Conservation (phyloP, 2,113 vertebrate genomes). For the Aythya baeri region DNA sequence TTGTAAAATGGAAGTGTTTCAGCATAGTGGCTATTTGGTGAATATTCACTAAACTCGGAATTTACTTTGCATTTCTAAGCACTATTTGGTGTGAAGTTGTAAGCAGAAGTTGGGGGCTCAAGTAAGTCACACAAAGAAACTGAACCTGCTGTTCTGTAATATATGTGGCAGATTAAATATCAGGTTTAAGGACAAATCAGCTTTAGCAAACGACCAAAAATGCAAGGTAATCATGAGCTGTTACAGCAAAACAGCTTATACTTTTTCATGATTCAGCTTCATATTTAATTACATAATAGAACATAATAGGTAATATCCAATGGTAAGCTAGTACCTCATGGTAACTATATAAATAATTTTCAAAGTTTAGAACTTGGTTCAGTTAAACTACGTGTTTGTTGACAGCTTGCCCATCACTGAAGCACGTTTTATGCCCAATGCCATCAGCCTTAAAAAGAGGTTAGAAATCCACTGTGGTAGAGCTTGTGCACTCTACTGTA, state of each 20-base stretch:
- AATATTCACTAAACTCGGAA: background rate
- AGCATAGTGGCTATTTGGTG: background rate
- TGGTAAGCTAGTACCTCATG: background rate
- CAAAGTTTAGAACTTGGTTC: background rate
- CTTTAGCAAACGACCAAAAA: constrained; percentile 54
- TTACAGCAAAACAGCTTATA: background rate
- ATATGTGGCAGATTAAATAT: background rate
- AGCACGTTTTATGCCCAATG: background rate
- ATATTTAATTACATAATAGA: background rate
- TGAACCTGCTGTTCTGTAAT: constrained; percentile 13
- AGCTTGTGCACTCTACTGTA: rapidly evolving
- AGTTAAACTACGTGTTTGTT: background rate
- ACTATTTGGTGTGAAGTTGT: background rate
- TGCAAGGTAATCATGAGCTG: constrained; percentile 10
- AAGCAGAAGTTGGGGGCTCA: rapidly evolving
- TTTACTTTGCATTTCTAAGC: background rate
- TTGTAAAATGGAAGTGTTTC: background rate
- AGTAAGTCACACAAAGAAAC: background rate
- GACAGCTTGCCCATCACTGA: rapidly evolving
- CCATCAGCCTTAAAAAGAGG: background rate
- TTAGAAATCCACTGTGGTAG: background rate
- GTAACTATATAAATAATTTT: background rate
- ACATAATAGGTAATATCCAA: background rate
- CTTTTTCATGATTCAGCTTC: constrained; percentile 22
- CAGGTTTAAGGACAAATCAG: constrained; percentile 32